A percentile compares a stretch with the other conserved stretches of the same genome.
phyloP scores from a whole-genome alignment of 2,888 invertebrate species.

The Ennomos quercinarius region DNA sequence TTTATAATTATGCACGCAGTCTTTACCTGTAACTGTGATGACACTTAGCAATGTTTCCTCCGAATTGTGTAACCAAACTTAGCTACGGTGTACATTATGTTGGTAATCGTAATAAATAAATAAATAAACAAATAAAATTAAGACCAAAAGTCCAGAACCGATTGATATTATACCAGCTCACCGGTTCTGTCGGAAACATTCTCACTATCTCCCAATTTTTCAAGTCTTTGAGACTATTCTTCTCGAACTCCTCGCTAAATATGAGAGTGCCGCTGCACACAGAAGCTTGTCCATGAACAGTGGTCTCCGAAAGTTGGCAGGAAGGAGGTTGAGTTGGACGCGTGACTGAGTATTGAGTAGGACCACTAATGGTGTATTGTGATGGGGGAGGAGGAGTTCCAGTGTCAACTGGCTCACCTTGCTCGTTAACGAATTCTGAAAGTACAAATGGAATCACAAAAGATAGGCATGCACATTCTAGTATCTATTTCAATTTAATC shows the following conservation, averaged over 20 bases:
- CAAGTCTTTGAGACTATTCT: constrained; percentile 55
- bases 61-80: too few relatives aligned
- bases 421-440: constrained; percentile 70
- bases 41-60: too few relatives aligned
- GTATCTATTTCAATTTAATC: too few relatives aligned
- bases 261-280: constrained; percentile 84
- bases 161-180: constrained; percentile 56
- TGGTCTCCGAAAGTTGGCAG: constrained; percentile 57
- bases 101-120: too few relatives aligned
- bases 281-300: constrained; percentile 52
- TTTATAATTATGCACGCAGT: too few relatives aligned
- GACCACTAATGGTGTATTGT: too few relatives aligned
- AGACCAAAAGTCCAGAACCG: too few relatives aligned
- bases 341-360: too few relatives aligned
- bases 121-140: too few relatives aligned
- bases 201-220: constrained; percentile 81
- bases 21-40: too few relatives aligned
- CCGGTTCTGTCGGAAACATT: constrained; percentile 86
- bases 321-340: constrained; percentile 21
- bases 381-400: constrained; percentile 6
- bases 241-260: constrained; percentile 86
- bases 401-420: constrained; percentile 56
- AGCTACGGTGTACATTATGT: too few relatives aligned
- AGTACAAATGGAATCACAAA: constrained; percentile 10
- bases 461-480: too few relatives aligned